These are phyloP conservation scores for Bombus sibiricus DNA, from an alignment of 1,140 invertebrate species.

Conservation along the genomic window DNA sequence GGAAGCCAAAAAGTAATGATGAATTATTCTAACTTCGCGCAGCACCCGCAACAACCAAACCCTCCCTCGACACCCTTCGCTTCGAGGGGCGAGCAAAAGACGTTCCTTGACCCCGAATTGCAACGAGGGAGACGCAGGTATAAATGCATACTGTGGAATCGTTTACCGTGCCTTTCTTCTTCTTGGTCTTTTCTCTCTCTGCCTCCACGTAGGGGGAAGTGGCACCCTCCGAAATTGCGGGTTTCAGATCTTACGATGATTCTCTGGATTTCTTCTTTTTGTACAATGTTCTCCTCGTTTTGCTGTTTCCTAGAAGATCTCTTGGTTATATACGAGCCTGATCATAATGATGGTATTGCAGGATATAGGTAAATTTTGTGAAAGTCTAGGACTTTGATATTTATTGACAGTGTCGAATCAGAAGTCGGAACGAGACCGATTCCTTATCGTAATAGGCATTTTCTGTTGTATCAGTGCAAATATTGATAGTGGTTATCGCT, in stretches of 20 bases:
- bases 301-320: background rate
- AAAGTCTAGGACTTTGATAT: background rate
- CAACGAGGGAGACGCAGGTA: conserved; percentile 34
- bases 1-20: conserved; percentile 77
- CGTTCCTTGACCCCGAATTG: conserved; percentile 54
- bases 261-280: background rate
- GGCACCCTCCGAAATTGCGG: conserved; percentile 55
- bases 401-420: background rate
- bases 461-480: background rate
- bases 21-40: conserved; percentile 69
- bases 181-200: no score
- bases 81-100: background rate
- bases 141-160: conserved; percentile 52
- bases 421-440: background rate
- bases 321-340: background rate
- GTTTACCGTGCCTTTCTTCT: conserved; percentile 34
- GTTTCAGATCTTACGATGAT: conserved; percentile 47
- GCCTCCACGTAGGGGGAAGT: background rate
- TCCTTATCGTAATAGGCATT: conserved; percentile 10
- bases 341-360: background rate
- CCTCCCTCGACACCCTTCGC: conserved; percentile 11
- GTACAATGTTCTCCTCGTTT: background rate
- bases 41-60: conserved; percentile 55
- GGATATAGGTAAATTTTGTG: background rate
- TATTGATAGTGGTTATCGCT: background rate